A percentile compares a stretch with the other conserved stretches of the same genome.
phyloP scores from a whole-genome alignment of 1,140 invertebrate species.

The Drosophila cardini region DNA sequence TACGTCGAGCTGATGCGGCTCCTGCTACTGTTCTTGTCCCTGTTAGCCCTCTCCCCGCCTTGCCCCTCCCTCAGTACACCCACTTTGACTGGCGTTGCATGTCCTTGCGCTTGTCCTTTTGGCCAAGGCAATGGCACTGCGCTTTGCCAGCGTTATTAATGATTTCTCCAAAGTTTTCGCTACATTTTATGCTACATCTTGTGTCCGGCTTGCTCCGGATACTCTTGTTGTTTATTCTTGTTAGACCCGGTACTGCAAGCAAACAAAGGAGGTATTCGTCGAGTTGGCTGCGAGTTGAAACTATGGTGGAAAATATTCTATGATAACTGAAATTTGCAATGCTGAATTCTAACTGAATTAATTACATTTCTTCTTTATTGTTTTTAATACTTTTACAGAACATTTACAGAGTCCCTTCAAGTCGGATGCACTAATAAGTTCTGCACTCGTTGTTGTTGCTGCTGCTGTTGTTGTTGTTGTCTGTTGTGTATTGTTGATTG shows the following conservation, averaged over 20 bases:
- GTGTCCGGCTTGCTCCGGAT: slow-evolving; percentile 41
- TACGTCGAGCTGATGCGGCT: slow-evolving; percentile 50
- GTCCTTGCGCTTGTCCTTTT: slow-evolving; percentile 82
- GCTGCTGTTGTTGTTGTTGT: slow-evolving; percentile 41
- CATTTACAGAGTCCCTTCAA: too few species aligned
- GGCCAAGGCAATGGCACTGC: slow-evolving; percentile 69
- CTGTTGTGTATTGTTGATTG: slow-evolving; percentile 76
- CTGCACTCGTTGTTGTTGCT: slow-evolving; percentile 20
- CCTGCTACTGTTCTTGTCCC: slow-evolving; percentile 6
- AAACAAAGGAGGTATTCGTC: too few species aligned
- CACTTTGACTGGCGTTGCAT: slow-evolving; percentile 51
- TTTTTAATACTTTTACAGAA: too few species aligned
- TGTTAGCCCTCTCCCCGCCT: too few species aligned
- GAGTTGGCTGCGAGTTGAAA: too few species aligned
- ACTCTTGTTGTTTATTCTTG: slow-evolving; percentile 31
- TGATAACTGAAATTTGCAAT: too few species aligned
- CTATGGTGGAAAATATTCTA: too few species aligned
- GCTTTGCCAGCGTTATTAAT: slow-evolving; percentile 79
- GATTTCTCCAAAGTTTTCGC: slow-evolving; percentile 83
- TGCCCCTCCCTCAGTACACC: neutral
- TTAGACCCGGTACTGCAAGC: neutral
- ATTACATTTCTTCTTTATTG: too few species aligned
- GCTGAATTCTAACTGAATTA: too few species aligned
- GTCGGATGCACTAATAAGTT: neutral
- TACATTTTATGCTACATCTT: slow-evolving; percentile 81